Evolutionary conservation across 2,113 vertebrate species (phyloP).

Genomic region (Nibea albiflora): DNA sequence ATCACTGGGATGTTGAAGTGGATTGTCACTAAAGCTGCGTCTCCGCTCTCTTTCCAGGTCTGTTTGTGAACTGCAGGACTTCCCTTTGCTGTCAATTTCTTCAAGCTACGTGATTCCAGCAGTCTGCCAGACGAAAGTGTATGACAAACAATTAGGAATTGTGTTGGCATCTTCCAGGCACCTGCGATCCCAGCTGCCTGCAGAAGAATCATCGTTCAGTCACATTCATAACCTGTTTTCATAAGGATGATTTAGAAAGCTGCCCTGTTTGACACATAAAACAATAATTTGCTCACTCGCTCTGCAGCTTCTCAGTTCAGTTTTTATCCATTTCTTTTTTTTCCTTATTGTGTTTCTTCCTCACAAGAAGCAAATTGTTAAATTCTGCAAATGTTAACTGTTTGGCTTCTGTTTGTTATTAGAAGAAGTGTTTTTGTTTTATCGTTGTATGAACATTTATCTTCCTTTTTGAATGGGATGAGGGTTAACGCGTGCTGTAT

Average conservation of each 20-base stretch:
- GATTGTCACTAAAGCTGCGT: conserved; percentile 9
- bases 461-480: conserved; percentile 14
- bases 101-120: conserved; percentile 52
- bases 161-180: conserved; percentile 21
- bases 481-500: not conserved
- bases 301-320: conserved; percentile 43
- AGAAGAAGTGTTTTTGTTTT: conserved; percentile 23
- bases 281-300: conserved; percentile 20
- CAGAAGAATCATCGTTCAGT: conserved; percentile 34
- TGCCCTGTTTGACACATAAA: conserved; percentile 23
- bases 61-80: conserved; percentile 64
- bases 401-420: conserved; percentile 31
- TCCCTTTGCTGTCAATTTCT: conserved; percentile 61
- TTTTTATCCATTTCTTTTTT: conserved; percentile 29
- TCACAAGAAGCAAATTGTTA: conserved; percentile 16
- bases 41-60: conserved; percentile 71
- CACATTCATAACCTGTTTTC: conserved; percentile 32
- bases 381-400: conserved; percentile 33
- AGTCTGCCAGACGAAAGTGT: conserved; percentile 28
- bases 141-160: conserved; percentile 19
- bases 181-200: conserved; percentile 26
- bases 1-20: not conserved
- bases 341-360: conserved; percentile 26
- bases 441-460: conserved; percentile 4
- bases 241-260: conserved; percentile 19